Base-by-base conservation (phyloP, 2,113 vertebrate species). In the Brachyistius frenatus region DNA sequence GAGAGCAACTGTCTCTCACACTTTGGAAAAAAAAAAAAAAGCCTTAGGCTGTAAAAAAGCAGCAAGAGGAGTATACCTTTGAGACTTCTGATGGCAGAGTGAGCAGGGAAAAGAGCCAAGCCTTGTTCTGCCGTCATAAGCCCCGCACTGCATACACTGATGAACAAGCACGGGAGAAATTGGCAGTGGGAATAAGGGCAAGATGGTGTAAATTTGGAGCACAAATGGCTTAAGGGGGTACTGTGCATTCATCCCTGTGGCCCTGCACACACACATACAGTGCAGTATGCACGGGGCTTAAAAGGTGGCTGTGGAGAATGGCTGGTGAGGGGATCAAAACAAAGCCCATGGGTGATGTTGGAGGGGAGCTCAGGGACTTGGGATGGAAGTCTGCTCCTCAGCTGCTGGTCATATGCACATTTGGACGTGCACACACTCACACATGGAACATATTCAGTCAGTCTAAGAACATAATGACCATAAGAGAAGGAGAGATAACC, bases 161-260 rank as follows among this genome's bases (percentile, higher is more conserved):
- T 65, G 33, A 80, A 61, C 30, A 73, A 76, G 72, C 78, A 75
- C 50, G 78, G 80, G 74, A 85, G 86, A 86, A 87, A 91, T 89
- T 90, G 87, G 90, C 81, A 87, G 73, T 74, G 85, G 90, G 83
- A 91, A 89, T 90, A 89, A 92, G 83, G 88, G 85, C 78, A 88
- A 89, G 77, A 73, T 46, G 53, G 86, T 84, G 88, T 84, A 90
- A 86, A 90, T 91, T 84, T 90, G 84, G 81, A 90, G 87, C 86
- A 87, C 81, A 88, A 80, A 91, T 83, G 83, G 87, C 89, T 91
- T 87, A 78, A 84, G 86, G 90, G 85, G 75, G 73, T 70, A 81
- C 66, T 73, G 82, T 78, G 84, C 76, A 72, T 76, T 82, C 53
- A 89, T 77, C 69, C 75, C 74, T 66, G 84, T 81, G 63, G 71